Percentiles rank a stretch among this genome's conserved stretches.
phyloP scores from a whole-genome alignment of 2,797 vertebrate species.

The Mycteria americana region DNA sequence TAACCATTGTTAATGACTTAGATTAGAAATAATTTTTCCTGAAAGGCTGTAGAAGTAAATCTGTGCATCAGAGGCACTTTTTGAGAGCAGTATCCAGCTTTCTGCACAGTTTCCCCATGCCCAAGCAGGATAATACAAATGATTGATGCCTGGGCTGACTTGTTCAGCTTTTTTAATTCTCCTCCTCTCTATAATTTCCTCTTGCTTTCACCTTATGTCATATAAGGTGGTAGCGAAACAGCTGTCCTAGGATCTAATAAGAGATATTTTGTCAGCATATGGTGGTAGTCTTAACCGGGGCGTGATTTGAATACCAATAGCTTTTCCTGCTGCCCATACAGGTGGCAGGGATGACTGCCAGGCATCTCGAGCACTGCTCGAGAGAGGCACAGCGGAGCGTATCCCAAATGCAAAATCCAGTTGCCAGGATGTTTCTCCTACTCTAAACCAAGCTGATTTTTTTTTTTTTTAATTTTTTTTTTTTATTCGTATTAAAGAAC shows the following conservation, averaged over 20 bases:
- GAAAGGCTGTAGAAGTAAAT: background rate
- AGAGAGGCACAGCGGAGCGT: rapidly evolving
- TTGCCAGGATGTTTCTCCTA: background rate
- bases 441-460: background rate
- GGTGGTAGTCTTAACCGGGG: background rate
- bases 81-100: background rate
- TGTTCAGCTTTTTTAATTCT: background rate
- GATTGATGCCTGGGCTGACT: background rate
- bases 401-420: background rate
- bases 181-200: background rate
- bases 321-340: background rate
- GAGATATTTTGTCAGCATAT: background rate
- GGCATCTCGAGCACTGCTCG: background rate
- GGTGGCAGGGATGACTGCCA: background rate
- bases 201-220: background rate
- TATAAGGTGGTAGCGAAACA: background rate
- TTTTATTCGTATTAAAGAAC: background rate
- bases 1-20: background rate
- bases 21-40: background rate
- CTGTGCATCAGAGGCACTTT: background rate
- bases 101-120: background rate
- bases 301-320: background rate
- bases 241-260: background rate
- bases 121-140: background rate
- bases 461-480: background rate